Evolutionary conservation across 2,888 invertebrate species (phyloP).

Genomic region (Macaria liturata): DNA sequence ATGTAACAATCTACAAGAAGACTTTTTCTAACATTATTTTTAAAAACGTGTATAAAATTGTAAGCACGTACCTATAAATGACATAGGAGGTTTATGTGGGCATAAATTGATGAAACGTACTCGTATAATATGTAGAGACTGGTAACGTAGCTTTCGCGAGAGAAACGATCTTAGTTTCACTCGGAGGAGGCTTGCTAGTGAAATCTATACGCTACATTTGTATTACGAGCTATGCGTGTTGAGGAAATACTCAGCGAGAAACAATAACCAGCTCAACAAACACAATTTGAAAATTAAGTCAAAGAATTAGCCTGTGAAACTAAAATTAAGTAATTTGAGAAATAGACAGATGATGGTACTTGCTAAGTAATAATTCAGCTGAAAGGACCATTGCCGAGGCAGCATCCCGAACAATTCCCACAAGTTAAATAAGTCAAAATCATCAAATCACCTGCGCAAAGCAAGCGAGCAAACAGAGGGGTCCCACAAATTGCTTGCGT

Average conservation of each 20-base stretch:
- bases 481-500: slow-evolving; percentile 78
- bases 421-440: slow-evolving; percentile 79
- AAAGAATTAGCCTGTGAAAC: too few relatives aligned
- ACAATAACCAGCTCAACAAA: too few relatives aligned
- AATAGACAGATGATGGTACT: too few relatives aligned
- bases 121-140: slow-evolving; percentile 43
- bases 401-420: slow-evolving; percentile 54
- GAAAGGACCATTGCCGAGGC: slow-evolving; percentile 31
- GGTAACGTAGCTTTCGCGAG: slow-evolving; percentile 71
- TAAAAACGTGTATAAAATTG: too few relatives aligned
- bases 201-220: slow-evolving; percentile 50
- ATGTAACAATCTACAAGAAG: too few relatives aligned
- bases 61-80: too few relatives aligned
- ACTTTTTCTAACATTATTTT: too few relatives aligned
- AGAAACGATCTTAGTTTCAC: slow-evolving; percentile 74
- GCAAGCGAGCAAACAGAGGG: slow-evolving; percentile 78
- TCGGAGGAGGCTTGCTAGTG: slow-evolving; percentile 48
- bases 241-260: not conserved
- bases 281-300: too few relatives aligned
- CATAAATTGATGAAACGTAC: slow-evolving; percentile 28
- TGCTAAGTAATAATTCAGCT: too few relatives aligned
- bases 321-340: too few relatives aligned
- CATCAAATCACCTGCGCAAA: slow-evolving; percentile 80
- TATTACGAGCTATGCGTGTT: slow-evolving; percentile 1
- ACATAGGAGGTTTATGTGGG: slow-evolving; percentile 10